Evolutionary conservation across 2,113 vertebrate genomes (phyloP), one percentile per base, ranked within the genome.

Genomic region (Ovis canadensis): DNA sequence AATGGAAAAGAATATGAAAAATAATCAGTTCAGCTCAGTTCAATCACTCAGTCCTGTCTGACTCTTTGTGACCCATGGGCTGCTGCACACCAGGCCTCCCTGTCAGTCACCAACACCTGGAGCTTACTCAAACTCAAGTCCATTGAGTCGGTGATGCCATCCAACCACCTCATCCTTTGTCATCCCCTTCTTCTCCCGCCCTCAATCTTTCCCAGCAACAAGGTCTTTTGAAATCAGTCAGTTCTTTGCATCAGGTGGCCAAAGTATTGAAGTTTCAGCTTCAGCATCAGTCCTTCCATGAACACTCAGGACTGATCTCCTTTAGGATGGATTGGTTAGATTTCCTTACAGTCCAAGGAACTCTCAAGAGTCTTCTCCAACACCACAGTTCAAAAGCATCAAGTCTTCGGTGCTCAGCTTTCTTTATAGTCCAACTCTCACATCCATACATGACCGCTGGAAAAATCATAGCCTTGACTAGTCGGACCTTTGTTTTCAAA

Each of bases 111-210:
- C 33, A 36, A 36, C 17, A 36, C 64, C 7, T 67, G 64, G 64
- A 67, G 64, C 64, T 36, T 67, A 67, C 64, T 67, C 33, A 67
- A 21, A 67, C 33, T 67, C 64, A 67, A 5, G 64, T 21, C 64
- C 17, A 36, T 10, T 67, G 33, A 67, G 33, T 21, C 0, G 0
- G 17, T 67, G 64, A 67, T 67, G 33, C 4, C 17, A 67, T n/a
- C 33, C 33, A 67, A 67, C 64, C 64, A 67, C 17, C 33, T 67
- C 64, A 36, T 67, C 64, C 64, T n/a, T 5, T 67, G 17, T 21
- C 2, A 0, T 36, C 17, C 33, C 64, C 33, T 19, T 67, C 33
- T 67, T 3, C 64, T 67, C 64, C 64, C 1, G 0, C 33, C 64
- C 33, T 67, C 16, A 67, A 11, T 67, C 64, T 36, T 67, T 67